phyloP scores from a whole-genome alignment of 2,113 vertebrate species.

The Corythornis madagascariensis region DNA sequence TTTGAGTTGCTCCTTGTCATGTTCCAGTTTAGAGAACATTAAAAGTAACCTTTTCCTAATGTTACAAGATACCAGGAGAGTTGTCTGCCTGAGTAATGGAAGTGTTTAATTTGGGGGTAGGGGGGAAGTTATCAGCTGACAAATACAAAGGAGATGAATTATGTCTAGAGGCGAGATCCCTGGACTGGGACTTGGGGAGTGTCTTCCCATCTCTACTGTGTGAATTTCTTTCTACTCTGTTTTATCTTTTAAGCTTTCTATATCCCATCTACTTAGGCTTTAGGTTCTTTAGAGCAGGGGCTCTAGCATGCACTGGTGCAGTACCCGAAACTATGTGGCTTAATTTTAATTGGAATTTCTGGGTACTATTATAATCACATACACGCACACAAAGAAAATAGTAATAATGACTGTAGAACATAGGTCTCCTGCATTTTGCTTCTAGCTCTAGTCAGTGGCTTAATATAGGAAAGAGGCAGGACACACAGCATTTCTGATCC shows the following conservation, averaged over 20 bases:
- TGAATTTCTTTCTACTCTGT: not conserved
- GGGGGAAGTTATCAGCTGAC: not conserved
- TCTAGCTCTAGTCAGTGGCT: not conserved
- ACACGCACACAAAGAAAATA: not conserved
- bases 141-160: constrained; percentile 13
- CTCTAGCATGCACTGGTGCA: not conserved
- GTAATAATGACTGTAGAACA: not conserved
- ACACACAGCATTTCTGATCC: not conserved
- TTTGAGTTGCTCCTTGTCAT: constrained; percentile 11
- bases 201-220: not conserved
- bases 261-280: not conserved
- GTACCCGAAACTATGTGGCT: not conserved
- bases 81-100: constrained; percentile 20
- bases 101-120: not conserved
- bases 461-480: not conserved
- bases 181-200: not conserved
- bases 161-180: constrained; percentile 6
- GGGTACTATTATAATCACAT: not conserved
- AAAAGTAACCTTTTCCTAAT: constrained; percentile 52
- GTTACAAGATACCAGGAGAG: constrained; percentile 31
- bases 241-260: not conserved
- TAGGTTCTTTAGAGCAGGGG: not conserved
- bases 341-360: not conserved
- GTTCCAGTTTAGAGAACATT: constrained; percentile 31
- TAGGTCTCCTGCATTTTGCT: not conserved